Evolutionary conservation across 2,888 invertebrate species (phyloP).

Genomic region (Ptycholaimellus sp.): DNA sequence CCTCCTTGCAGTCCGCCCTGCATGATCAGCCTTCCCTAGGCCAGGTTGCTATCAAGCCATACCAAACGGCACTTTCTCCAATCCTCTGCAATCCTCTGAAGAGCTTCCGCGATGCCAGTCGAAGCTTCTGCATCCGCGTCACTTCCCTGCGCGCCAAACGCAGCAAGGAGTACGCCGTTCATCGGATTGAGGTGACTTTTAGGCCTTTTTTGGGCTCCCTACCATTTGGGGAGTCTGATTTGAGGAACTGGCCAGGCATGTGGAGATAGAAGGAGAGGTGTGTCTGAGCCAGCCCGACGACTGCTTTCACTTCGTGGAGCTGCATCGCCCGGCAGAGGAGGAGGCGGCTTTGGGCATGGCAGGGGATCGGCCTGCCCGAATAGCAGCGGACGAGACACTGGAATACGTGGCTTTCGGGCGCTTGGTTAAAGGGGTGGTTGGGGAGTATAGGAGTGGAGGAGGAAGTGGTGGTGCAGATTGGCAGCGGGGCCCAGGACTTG

Average conservation of each 20-base stretch:
- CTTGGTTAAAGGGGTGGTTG: conserved; percentile 41
- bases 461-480: conserved; percentile 37
- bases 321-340: no score
- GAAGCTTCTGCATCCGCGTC: conserved; percentile 5
- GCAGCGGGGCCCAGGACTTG: conserved; percentile 54
- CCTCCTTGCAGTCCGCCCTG: no score
- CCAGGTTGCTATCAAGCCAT: no score
- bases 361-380: conserved; percentile 56
- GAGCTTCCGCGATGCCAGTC: no score
- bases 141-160: conserved; percentile 2
- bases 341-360: no score
- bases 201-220: not conserved
- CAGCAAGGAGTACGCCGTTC: not conserved
- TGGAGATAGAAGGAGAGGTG: conserved; percentile 46
- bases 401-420: conserved; percentile 56
- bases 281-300: conserved; percentile 54
- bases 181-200: conserved; percentile 2
- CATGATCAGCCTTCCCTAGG: no score
- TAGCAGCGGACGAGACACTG: conserved; percentile 47
- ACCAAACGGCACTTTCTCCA: no score
- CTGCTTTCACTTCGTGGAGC: conserved; percentile 51
- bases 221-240: no score
- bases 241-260: conserved; percentile 48
- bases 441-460: not conserved
- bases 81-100: no score